Evolutionary conservation across 2,888 invertebrate species (phyloP), one percentile per base, ranked within the genome.

Genomic region (Drosophila setosimentum): DNA sequence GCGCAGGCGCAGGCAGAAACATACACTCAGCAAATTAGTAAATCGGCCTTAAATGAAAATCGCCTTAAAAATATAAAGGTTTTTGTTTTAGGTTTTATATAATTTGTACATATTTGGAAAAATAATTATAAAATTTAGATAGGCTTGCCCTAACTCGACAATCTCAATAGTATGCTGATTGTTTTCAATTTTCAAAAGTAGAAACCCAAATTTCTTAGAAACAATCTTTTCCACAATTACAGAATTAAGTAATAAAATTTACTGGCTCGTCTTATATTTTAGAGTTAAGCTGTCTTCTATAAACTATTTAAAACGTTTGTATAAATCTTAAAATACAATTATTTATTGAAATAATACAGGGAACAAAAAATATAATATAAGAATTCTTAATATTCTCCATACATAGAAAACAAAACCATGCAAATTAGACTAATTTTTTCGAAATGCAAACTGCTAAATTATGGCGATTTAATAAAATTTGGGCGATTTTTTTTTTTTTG

Each of bases 1-100:
- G 73, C 66, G 68, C 74, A 76, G 68, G 75, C 69, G 78, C 69
- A 69, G 67, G 69, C 59, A 69, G 71, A 70, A 68, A 59, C 69
- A 74, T 24, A 45, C 45, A 45, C 24, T 45, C 4, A 8, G 8
- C 21, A 45, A 16, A 45, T n/a, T n/a, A n/a, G n/a, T n/a, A 45
- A 24, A 16, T 45, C 3, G 10, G 11, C 10, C 1, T 8, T 37
- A 13, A 13, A 13, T 33, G 11, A 13, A 33, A 33, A 33, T 13
- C 13, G 4, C 13, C 33, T 4, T 10, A n/a, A 40, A 40, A 3
- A n/a, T 10, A n/a, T 1, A 10, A 10, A 3, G 0, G 8, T n/a
- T 37, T 37, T n/a, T 16, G 18, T 40, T 40, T 40, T 40, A 4
- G 33, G 11, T 33, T 4, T 33, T 3, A 13, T 13, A 33, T 33